Conservation (phyloP, 2,888 invertebrate genomes). For the Odontothrips loti region DNA sequence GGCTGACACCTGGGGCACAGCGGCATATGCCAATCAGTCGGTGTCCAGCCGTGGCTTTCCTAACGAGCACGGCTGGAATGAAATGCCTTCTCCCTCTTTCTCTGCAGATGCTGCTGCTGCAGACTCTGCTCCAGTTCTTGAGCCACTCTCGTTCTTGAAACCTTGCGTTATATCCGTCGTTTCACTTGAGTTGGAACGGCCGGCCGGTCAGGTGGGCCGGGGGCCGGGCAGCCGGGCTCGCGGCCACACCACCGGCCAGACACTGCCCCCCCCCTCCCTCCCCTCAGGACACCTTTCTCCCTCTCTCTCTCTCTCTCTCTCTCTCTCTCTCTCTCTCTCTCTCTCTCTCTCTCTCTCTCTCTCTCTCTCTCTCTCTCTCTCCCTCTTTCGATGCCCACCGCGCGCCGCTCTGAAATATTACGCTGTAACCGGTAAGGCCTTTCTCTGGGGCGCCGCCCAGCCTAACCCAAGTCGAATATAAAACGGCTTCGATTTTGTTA, state of each 20-base stretch:
- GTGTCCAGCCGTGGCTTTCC: too few species aligned
- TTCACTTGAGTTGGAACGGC: constrained; percentile 5
- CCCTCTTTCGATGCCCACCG: constrained; percentile 1
- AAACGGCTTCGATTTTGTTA: too few species aligned
- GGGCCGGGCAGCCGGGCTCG: background rate
- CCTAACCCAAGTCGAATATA: too few species aligned
- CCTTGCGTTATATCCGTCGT: constrained; percentile 24
- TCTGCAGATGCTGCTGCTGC: background rate
- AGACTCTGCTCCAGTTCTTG: background rate
- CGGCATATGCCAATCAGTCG: too few species aligned
- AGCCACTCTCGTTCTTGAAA: background rate
- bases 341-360: too few species aligned
- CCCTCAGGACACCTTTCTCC: background rate
- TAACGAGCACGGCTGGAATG: background rate
- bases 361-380: too few species aligned
- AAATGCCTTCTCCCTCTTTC: too few species aligned
- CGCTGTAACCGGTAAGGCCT: too few species aligned
- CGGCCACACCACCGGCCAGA: background rate
- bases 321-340: too few species aligned
- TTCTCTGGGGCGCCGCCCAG: too few species aligned
- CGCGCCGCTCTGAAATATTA: background rate
- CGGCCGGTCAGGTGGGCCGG: background rate
- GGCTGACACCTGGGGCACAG: too few species aligned
- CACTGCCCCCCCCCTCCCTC: background rate
- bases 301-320: too few species aligned